These are phyloP conservation scores for Hymenopus coronatus DNA, from an alignment of 2,888 invertebrate species.

Conservation along the genomic window DNA sequence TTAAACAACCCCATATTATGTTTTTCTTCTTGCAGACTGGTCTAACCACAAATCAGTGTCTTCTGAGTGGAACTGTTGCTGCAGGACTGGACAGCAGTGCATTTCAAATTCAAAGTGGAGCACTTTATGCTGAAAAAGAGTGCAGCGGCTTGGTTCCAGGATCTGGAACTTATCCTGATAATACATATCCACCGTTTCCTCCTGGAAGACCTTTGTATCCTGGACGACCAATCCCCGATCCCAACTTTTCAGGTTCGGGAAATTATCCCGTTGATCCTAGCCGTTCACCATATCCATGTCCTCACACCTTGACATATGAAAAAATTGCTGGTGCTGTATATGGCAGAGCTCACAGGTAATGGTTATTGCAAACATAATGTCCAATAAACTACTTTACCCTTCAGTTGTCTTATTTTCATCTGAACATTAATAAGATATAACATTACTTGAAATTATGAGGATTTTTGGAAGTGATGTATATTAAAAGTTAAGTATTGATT, in stretches of 20 bases:
- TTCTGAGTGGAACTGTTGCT: slow-evolving; percentile 45
- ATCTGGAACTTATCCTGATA: neutral
- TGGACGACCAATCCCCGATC: neutral
- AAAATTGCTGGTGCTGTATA: slow-evolving; percentile 44
- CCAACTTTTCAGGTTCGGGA: neutral
- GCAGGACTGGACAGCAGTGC: slow-evolving; percentile 42
- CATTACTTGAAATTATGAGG: no score
- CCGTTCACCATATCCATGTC: slow-evolving; percentile 40
- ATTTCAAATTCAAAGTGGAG: slow-evolving; percentile 43
- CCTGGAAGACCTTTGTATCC: neutral
- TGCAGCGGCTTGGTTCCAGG: slow-evolving; percentile 36
- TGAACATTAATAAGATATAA: no score
- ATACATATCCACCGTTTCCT: slow-evolving; percentile 7
- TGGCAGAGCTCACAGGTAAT: slow-evolving; percentile 41
- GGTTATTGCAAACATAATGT: neutral
- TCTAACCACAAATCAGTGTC: slow-evolving; percentile 41
- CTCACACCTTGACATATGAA: slow-evolving; percentile 43
- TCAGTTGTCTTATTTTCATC: no score
- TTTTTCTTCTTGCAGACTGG: slow-evolving; percentile 32
- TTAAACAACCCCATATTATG: no score
- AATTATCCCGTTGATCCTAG: slow-evolving; percentile 13
- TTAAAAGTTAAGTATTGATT: no score
- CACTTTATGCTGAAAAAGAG: slow-evolving; percentile 43
- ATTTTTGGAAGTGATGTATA: no score
- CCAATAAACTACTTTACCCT: no score